phyloP scores from a whole-genome alignment of 2,888 invertebrate species.

The Tetranychus truncatus region DNA sequence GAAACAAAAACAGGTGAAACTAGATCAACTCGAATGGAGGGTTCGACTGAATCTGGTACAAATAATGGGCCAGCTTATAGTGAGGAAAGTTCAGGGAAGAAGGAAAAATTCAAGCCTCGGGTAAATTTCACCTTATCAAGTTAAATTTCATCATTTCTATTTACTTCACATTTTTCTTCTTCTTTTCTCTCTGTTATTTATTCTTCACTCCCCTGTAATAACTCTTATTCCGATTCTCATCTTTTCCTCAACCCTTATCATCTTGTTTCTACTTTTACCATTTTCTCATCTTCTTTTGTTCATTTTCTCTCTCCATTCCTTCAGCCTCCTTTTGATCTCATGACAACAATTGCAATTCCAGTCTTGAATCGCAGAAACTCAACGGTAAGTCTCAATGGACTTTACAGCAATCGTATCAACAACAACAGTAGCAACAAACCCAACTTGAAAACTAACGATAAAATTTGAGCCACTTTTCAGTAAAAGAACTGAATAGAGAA shows the following conservation, averaged over 20 bases:
- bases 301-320: background rate
- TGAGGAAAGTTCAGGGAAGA: background rate
- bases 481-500: too few relatives aligned
- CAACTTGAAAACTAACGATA: background rate
- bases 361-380: constrained; percentile 63
- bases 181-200: background rate
- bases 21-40: background rate
- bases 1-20: background rate
- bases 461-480: constrained; percentile 1
- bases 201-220: background rate
- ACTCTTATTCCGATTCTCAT: background rate
- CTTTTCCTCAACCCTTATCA: background rate
- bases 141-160: too few relatives aligned
- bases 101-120: background rate
- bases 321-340: background rate
- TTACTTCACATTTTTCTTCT: too few relatives aligned
- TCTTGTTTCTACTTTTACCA: background rate
- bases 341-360: constrained; percentile 37
- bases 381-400: background rate
- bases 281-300: background rate
- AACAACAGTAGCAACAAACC: background rate
- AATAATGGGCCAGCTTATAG: background rate
- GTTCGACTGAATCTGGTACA: background rate
- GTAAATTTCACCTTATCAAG: background rate
- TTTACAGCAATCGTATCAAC: constrained; percentile 44